phyloP scores from a whole-genome alignment of 2,888 invertebrate species.

The Baronia brevicornis region DNA sequence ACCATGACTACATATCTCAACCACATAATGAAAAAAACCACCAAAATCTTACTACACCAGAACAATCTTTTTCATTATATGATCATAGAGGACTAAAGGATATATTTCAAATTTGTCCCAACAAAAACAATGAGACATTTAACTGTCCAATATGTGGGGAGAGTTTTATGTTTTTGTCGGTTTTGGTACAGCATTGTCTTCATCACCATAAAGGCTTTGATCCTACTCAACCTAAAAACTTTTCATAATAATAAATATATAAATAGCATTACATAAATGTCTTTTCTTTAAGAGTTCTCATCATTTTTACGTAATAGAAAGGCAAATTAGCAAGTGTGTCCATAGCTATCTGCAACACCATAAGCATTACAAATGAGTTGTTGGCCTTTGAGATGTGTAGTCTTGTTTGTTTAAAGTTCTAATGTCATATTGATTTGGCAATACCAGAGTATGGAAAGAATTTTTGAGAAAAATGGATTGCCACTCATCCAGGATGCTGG shows the following conservation, averaged over 20 bases:
- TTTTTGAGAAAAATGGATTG: no score
- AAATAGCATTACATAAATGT: conserved; percentile 13
- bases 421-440: no score
- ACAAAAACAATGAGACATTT: conserved; percentile 30
- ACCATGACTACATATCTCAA: conserved; percentile 37
- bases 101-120: conserved; percentile 33
- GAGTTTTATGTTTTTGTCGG: conserved; percentile 44
- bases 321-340: no score
- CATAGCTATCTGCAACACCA: no score
- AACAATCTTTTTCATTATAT: conserved; percentile 18
- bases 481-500: no score
- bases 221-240: conserved; percentile 21
- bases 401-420: no score
- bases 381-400: no score
- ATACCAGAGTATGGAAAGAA: no score
- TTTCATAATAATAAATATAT: conserved; percentile 7
- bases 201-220: conserved; percentile 44
- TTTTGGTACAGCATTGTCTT: conserved; percentile 48
- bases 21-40: conserved; percentile 34
- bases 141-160: conserved; percentile 50
- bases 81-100: conserved; percentile 32
- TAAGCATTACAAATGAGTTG: no score
- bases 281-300: conserved; percentile 9
- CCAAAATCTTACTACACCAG: conserved; percentile 24
- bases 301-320: no score